Percentiles rank a stretch among this genome's conserved stretches.
These are phyloP conservation scores for Oligia strigilis DNA, from an alignment of 2,888 invertebrate species.

Conservation along the genomic window DNA sequence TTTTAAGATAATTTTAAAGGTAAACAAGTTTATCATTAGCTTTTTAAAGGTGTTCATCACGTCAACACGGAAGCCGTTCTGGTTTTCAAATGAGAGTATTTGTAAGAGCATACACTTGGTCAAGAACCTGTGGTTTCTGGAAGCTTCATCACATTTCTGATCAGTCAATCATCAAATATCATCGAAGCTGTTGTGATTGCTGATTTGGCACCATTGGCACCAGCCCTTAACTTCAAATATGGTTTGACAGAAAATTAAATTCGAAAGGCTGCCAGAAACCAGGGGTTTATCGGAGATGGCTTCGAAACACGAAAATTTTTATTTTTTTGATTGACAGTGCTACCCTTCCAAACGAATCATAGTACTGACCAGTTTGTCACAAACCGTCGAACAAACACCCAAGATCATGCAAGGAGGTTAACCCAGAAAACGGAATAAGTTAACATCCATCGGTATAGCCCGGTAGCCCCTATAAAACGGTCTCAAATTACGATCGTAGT, in stretches of 20 bases:
- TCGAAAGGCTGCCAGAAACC: not conserved
- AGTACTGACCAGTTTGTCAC: not conserved
- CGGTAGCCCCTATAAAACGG: conserved; percentile 22
- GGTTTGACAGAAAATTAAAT: not conserved
- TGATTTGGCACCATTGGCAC: not conserved
- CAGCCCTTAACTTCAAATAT: not conserved
- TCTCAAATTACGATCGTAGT: conserved; percentile 2
- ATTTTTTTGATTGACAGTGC: not conserved
- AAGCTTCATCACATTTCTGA: not conserved
- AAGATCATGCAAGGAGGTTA: not conserved
- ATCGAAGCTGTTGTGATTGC: not conserved
- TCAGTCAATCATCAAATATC: too few species aligned
- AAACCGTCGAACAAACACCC: not conserved
- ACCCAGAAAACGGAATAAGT: not conserved
- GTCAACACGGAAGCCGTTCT: not conserved
- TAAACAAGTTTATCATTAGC: not conserved
- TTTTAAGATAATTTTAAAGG: not conserved
- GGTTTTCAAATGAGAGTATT: not conserved
- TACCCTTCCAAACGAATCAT: not conserved
- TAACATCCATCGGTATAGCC: not conserved
- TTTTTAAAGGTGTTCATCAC: not conserved
- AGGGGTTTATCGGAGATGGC: not conserved
- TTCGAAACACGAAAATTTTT: not conserved
- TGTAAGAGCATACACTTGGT: conserved; percentile 11
- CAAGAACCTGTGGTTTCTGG: not conserved